A percentile compares a stretch with the other conserved stretches of the same genome.
phyloP scores from a whole-genome alignment of 2,797 vertebrate species.

The Orientallactaga sibirica region DNA sequence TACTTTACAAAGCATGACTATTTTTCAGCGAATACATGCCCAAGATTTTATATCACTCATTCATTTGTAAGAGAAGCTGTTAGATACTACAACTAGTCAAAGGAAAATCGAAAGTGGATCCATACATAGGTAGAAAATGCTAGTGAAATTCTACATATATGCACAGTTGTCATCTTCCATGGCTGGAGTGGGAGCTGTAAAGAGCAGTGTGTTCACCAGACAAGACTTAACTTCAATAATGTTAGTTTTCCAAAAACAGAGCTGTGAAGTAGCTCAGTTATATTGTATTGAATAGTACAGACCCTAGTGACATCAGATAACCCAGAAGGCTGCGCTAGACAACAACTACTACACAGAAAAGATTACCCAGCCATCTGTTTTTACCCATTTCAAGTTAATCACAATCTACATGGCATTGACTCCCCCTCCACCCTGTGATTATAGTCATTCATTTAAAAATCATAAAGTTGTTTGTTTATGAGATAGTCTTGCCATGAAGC shows the following conservation, averaged over 20 bases:
- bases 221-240: neutral
- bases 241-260: neutral
- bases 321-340: neutral
- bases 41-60: conserved; percentile 27
- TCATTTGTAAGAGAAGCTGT: conserved; percentile 26
- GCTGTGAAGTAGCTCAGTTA: neutral
- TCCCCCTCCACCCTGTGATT: neutral
- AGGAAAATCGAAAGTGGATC: conserved; percentile 7
- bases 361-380: neutral
- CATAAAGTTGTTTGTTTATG: neutral
- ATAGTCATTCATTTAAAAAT: neutral
- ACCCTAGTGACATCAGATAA: neutral
- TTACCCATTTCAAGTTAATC: neutral
- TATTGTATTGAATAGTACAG: neutral
- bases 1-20: neutral
- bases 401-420: neutral
- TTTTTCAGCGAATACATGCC: neutral
- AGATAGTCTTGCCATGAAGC: neutral
- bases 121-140: neutral
- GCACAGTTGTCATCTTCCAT: neutral
- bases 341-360: neutral
- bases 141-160: neutral
- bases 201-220: neutral
- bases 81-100: neutral
- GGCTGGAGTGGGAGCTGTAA: too few relatives aligned